phyloP scores from a whole-genome alignment of 2,797 vertebrate genomes.

The Florisuga fusca region DNA sequence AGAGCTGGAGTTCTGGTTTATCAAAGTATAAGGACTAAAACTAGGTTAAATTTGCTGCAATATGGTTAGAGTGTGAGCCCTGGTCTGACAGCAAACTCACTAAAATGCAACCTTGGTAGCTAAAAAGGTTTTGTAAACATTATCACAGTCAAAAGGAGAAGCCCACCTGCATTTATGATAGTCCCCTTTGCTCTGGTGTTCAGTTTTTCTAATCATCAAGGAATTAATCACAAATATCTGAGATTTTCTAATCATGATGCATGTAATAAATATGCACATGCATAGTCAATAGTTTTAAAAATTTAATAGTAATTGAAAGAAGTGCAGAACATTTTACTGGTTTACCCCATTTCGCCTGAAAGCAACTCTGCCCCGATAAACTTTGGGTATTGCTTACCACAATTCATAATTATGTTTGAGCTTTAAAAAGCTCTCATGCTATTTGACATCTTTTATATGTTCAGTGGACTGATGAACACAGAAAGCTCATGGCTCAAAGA shows the following conservation, averaged over 20 bases:
- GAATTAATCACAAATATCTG: conserved; percentile 47
- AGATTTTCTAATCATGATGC: conserved; percentile 13
- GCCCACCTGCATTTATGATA: not conserved
- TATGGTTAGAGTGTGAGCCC: conserved; percentile 27
- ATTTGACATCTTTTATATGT: not conserved
- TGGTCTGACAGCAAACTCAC: conserved; percentile 36
- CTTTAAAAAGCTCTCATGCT: not conserved
- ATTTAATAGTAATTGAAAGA: conserved; percentile 16
- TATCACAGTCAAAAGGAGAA: conserved; percentile 16
- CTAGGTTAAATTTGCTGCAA: conserved; percentile 56
- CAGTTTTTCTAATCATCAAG: conserved; percentile 42
- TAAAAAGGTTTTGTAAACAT: conserved; percentile 54
- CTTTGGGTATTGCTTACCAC: not conserved
- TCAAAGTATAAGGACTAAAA: conserved; percentile 68
- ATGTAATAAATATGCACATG: conserved; percentile 9
- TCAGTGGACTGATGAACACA: not conserved
- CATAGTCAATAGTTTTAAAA: conserved; percentile 29
- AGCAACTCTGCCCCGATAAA: conserved; percentile 4
- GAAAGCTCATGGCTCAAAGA: not conserved
- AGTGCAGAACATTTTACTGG: not conserved
- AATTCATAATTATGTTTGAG: conserved; percentile 38
- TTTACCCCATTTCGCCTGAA: not conserved
- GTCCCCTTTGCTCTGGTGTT: conserved; percentile 22
- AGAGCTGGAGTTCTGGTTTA: conserved; percentile 62
- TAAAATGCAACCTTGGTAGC: conserved; percentile 22